A percentile compares a stretch with the other conserved stretches of the same genome.
Evolutionary conservation across 2,113 vertebrate species (phyloP).

Genomic region (Calyptomena viridis): DNA sequence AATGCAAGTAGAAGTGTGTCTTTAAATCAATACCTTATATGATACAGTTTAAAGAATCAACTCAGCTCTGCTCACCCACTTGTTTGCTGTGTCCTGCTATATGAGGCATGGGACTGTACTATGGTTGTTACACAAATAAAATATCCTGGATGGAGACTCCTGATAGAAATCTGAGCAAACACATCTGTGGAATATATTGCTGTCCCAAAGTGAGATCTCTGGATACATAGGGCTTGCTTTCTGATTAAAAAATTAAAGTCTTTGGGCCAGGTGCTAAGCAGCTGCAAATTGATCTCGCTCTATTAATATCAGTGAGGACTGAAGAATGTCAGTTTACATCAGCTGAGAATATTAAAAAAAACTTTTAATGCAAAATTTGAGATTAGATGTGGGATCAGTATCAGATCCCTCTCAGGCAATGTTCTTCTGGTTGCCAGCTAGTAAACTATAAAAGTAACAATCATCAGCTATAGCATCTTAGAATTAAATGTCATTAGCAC

Average conservation of each 20-base stretch:
- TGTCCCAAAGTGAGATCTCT: background rate
- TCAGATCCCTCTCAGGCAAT: background rate
- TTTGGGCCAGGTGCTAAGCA: conserved; percentile 34
- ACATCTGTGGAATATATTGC: conserved; percentile 25
- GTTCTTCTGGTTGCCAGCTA: background rate
- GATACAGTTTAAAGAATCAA: background rate
- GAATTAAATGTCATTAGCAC: background rate
- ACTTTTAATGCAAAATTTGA: background rate
- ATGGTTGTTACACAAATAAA: conserved; percentile 9
- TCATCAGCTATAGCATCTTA: background rate
- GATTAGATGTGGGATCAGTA: background rate
- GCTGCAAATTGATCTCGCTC: conserved; percentile 28
- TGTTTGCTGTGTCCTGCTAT: background rate
- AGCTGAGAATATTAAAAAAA: background rate
- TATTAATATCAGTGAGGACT: background rate
- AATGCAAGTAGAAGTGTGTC: background rate
- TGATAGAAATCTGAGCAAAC: conserved; percentile 13
- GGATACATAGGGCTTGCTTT: background rate
- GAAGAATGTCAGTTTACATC: conserved; percentile 9
- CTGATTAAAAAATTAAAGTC: conserved; percentile 31
- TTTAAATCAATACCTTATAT: background rate
- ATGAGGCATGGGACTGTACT: background rate
- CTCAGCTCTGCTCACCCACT: background rate
- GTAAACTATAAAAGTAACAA: background rate
- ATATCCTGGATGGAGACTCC: background rate